Evolutionary conservation across 1,140 invertebrate genomes (phyloP).

Genomic region (Saccostrea echinata): DNA sequence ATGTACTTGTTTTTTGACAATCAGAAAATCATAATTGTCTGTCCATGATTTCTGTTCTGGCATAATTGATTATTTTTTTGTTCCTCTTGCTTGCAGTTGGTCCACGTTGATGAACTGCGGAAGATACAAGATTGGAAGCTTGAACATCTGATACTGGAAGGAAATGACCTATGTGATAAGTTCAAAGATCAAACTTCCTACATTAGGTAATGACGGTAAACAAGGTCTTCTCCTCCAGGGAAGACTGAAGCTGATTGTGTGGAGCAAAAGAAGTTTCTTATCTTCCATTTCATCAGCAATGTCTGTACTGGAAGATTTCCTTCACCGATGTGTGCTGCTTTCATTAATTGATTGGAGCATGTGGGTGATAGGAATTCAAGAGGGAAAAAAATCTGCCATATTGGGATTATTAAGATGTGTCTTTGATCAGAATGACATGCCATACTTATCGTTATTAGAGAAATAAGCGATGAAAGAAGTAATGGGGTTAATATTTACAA

Average conservation of each 20-base stretch:
- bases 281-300: not conserved
- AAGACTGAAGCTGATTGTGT: not conserved
- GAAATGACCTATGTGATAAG: constrained; percentile 89
- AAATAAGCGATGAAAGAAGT: not conserved
- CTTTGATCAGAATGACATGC: not conserved
- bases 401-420: not conserved
- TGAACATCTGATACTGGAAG: constrained; percentile 88
- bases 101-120: constrained; percentile 86
- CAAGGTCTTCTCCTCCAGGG: not conserved
- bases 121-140: constrained; percentile 86
- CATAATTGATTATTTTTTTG: not conserved
- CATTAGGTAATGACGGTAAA: constrained; percentile 86
- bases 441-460: not conserved
- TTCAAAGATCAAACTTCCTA: constrained; percentile 89
- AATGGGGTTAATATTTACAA: not conserved
- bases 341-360: constrained; percentile 1
- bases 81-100: constrained; percentile 83
- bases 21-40: too few species aligned
- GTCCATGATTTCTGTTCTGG: too few species aligned
- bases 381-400: not conserved
- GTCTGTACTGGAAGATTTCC: not conserved
- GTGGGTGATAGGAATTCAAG: not conserved
- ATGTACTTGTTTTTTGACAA: too few species aligned
- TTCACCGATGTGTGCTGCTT: not conserved
- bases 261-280: not conserved